Base-by-base conservation (phyloP, 2,888 invertebrate species). In the Ennomos quercinarius region DNA sequence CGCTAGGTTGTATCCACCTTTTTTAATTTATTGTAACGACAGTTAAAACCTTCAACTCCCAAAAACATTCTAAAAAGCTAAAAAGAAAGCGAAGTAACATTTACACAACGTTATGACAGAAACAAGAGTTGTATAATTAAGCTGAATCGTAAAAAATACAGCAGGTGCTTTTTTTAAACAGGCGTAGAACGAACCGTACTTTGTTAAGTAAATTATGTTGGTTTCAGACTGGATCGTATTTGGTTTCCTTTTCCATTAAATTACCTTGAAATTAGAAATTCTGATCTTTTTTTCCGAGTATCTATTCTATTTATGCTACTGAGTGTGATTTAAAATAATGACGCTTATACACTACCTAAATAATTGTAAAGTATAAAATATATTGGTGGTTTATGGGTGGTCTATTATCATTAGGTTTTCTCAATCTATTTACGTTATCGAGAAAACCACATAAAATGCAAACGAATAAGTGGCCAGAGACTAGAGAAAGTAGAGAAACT, bases 131-230 rank as follows among this genome's bases (percentile, higher is more conserved):
- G 56, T 45, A 17, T 17, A 57, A 57, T 57, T 54, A 42, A 46
- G 50, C 46, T 50, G 39, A 42, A 38, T 34, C 50, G 47, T 41
- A 43, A 45, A 55, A 27, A 55, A 37, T 38, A 49, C 45, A 44
- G 10, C 43, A 57, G 44, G 45, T 54, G 53, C 27, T 49, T 54
- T 38, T 9, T 59, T 52, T 55, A 44, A 61, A 48, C 48, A 41
- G 40, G 43, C 46, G 42, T 34, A 12, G 39, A 51, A 41, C 11
- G 36, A 11, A 41, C 38, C 48, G 47, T 47, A 42, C 45, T 55
- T 55, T 52, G 51, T 51, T 36, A 13, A 27, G 40, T 53, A 43
- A 57, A 57, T 62, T 57, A 50, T 49, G 53, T 49, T 40, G 13
- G 49, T 41, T 47, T 53, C 37, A 35, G 36, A 40, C 35, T 44